These are phyloP conservation scores for Adoxophyes honmai DNA, from an alignment of 1,140 invertebrate genomes.

Conservation along the genomic window DNA sequence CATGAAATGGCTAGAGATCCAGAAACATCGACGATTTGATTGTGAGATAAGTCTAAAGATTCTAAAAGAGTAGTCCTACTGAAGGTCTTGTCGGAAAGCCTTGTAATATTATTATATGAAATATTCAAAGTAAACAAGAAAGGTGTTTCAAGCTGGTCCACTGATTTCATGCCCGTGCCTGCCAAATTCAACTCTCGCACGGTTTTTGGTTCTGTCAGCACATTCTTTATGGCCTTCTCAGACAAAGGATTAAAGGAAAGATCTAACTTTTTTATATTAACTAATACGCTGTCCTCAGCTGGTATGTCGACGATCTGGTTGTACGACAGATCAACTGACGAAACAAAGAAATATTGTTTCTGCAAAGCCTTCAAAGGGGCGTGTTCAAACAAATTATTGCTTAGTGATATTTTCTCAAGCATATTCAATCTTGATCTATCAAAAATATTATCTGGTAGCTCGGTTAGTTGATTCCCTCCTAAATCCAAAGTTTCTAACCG, in stretches of 20 bases:
- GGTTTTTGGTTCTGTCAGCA: constrained; percentile 93
- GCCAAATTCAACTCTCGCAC: constrained; percentile 89
- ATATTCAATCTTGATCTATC: constrained; percentile 86
- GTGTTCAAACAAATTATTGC: constrained; percentile 86
- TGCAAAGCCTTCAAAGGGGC: constrained; percentile 88
- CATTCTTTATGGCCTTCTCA: constrained; percentile 83
- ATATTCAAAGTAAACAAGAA: constrained; percentile 90
- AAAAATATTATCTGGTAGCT: constrained; percentile 91
- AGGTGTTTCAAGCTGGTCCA: constrained; percentile 89
- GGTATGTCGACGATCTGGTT: constrained; percentile 89
- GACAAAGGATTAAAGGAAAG: constrained; percentile 91
- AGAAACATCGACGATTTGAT: constrained; percentile 81
- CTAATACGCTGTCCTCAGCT: constrained; percentile 89
- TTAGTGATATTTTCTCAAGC: constrained; percentile 89
- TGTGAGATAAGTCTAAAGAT: constrained; percentile 86
- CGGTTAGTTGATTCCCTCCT: constrained; percentile 83
- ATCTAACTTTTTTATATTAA: constrained; percentile 92
- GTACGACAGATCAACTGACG: constrained; percentile 86
- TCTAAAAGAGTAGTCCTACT: constrained; percentile 88
- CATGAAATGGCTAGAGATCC: constrained; percentile 80
- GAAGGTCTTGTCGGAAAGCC: constrained; percentile 82
- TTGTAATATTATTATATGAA: constrained; percentile 85
- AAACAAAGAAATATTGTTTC: constrained; percentile 89
- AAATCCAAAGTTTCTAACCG: constrained; percentile 87
- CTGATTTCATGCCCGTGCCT: constrained; percentile 83